Base-by-base conservation (phyloP, 2,797 vertebrate species). In the Clarias fuscus region DNA sequence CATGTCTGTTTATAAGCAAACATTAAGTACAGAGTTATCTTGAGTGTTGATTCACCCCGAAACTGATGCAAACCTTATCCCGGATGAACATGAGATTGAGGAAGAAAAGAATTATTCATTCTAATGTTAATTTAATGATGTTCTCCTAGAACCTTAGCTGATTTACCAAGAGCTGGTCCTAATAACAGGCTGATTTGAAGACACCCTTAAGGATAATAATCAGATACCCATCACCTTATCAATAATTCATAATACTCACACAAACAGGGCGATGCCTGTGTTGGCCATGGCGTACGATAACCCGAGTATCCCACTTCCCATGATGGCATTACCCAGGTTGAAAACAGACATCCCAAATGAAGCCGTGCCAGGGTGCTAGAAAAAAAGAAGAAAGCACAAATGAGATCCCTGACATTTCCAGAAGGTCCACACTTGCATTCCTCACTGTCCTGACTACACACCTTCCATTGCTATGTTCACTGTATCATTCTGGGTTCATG, bases 341-440 rank as follows among this genome's bases (percentile, higher is more conserved):
- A 99, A 99, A 90, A 99, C 97, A 43, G 98, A 99, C 97, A 99
- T 99, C 91, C 98, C 98, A 82, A 99, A 99, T 82, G 98, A 98
- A 75, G 98, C 97, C 64, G 95, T 97, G 88, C 98, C 98, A 72
- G 97, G 96, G 93, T 96, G 96, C 97, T 99, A 92, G 71, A 77
- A 13, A 11, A 78, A 33, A 0, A 22, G 53, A 84, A 83, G 40
- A 18, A 65, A 58, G 80, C 27, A 91, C 94, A 94, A 94, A 95
- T 59, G 18, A 37, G 20, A 86, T 62, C 0, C 6, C 3, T 14
- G 7, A 4, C 24, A 27, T 67, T 81, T 68, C 40, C 22, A 53
- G n/a, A 10, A 82, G 17, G 62, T 67, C n/a, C 3, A n/a, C n/a
- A 30, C 62, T 67, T 53, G 24, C 62, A 48, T 65, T 27, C 40